Base-by-base conservation (phyloP, 2,113 vertebrate genomes). In the Turnix velox region DNA sequence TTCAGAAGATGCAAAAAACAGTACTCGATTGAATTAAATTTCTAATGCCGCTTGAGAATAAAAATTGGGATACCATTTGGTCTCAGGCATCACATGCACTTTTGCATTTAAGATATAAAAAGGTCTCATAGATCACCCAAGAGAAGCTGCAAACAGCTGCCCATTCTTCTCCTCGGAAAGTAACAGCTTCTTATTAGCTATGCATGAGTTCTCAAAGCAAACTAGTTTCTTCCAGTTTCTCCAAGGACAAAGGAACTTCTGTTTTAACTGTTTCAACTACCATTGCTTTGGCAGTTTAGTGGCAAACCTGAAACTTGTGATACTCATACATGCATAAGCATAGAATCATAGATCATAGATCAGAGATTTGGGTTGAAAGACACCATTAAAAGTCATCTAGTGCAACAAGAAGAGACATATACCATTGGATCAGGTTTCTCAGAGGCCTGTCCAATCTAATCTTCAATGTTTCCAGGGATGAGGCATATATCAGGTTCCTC, bases 241-340 rank as follows among this genome's bases (percentile, higher is more conserved):
- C 10, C 45, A 49, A 46, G 24, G 35, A 71, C 30, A 51, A 69
- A 85, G 35, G 6, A 76, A 30, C 2, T 6, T 10, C n/a, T 66
- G 7, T 42, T 71, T 63, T 66, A 78, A 15, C 11, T n/a, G 33
- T 24, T 58, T 12, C 9, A n/a, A n/a, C n/a, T n/a, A 18, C 28
- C 9, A 23, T 12, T 45, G 18, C 28, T 59, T 74, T 15, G 2
- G 14, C 14, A 66, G 17, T 28, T 78, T 51, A 68, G 28, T 7
- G 15, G 22, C 10, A 84, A 91, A 55, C 2, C 14, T 71, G 40
- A 74, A 31, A 48, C 10, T 33, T 82, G 19, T 23, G 28, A 12
- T 52, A 31, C 40, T 67, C 14, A 46, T 1, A 2, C 0, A 0
- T 35, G 58, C 19, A n/a, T n/a, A n/a, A n/a, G n/a, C n/a, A n/a